Base-by-base conservation (phyloP, 2,113 vertebrate species). In the Centropristis striata region DNA sequence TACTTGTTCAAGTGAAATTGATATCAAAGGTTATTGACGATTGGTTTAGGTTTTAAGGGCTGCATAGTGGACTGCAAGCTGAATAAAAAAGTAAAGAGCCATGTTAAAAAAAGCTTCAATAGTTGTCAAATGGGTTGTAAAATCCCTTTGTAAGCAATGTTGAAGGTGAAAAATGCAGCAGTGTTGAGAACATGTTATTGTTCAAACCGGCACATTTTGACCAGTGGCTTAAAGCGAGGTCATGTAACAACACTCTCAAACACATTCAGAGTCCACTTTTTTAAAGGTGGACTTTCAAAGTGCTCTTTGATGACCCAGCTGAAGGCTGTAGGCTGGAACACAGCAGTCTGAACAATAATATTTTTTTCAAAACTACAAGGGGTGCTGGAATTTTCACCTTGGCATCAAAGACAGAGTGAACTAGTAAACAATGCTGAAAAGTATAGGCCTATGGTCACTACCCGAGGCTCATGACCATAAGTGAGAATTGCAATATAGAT, bases 1-100 rank as follows among this genome's bases (percentile, higher is more conserved):
- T 37, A 37, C 16, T 46, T 46, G 18, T 66, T 65, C 23, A 32
- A 42, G 49, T 15, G 36, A 53, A 60, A 46, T 15, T 66, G 32
- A 80, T 23, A 20, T 61, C 59, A 80, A 58, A 66, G 53, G 44
- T 50, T 65, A 39, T 10, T 46, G 12, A 21, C 11, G 1, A 21
- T 4, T 21, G 20, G 28, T n/a, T 15, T 50, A 3, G 15, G 53
- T 47, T 65, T 65, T 16, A 54, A 80, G 60, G 27, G 53, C 41
- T 66, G 53, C 51, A 55, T 16, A 54, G 27, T 71, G 68, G 50
- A 68, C 42, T 54, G 51, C 28, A 39, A 51, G n/a, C 42, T 71
- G 12, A 15, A 71, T 46, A 47, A 27, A 64, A 23, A 64, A 5
- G 42, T 25, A 37, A 69, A 71, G 37, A 60, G 28, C 9, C 14